Evolutionary conservation across 2,888 invertebrate species (phyloP).

Genomic region (Aphidius colemani): DNA sequence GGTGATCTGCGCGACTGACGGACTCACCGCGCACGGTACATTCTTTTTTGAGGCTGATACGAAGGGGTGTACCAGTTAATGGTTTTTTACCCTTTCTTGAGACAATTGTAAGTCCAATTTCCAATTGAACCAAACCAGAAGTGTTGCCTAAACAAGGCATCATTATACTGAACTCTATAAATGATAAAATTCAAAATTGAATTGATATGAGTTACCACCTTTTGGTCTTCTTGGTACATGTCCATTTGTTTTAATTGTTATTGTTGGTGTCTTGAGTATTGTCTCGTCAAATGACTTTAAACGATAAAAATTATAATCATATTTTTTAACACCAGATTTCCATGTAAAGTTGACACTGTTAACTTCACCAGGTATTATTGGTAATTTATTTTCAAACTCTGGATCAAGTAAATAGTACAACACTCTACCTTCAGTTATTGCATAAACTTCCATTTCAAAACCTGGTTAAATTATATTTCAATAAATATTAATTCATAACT

Average conservation of each 20-base stretch:
- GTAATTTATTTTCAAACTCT: conserved; percentile 86
- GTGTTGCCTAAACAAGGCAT: conserved; percentile 86
- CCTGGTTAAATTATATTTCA: conserved; percentile 66
- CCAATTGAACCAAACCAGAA: conserved; percentile 86
- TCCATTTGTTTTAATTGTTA: conserved; percentile 85
- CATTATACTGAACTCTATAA: conserved; percentile 81
- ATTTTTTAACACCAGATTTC: conserved; percentile 81
- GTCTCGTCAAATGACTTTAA: conserved; percentile 83
- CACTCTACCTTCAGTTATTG: conserved; percentile 86
- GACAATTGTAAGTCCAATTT: conserved; percentile 83
- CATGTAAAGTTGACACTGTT: conserved; percentile 90
- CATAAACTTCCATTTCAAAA: conserved; percentile 85
- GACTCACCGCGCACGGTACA: conserved; percentile 90
- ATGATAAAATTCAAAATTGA: too few relatives aligned
- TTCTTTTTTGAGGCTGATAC: conserved; percentile 88
- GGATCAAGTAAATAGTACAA: conserved; percentile 86
- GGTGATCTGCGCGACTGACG: conserved; percentile 58
- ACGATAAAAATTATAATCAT: conserved; percentile 85
- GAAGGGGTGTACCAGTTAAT: conserved; percentile 84
- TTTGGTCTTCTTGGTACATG: conserved; percentile 84
- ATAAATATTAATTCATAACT: too few relatives aligned
- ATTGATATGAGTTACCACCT: too few relatives aligned
- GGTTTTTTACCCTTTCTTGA: conserved; percentile 74
- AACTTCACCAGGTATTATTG: conserved; percentile 90
- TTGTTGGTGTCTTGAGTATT: conserved; percentile 82